These are phyloP conservation scores for Triplophysa rosa DNA, from an alignment of 2,113 vertebrate species.

Conservation along the genomic window DNA sequence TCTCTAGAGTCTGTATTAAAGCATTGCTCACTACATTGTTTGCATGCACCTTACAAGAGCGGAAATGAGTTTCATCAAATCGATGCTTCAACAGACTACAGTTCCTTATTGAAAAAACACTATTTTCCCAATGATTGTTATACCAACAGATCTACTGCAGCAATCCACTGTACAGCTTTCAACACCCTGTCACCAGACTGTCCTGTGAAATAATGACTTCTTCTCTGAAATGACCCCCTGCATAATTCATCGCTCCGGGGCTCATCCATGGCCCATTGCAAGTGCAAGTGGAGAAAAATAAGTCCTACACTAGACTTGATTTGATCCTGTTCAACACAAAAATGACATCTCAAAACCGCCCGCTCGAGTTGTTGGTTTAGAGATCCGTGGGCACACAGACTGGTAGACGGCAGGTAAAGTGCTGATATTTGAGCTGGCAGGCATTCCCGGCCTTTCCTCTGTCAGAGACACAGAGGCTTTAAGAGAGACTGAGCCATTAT, in stretches of 20 bases:
- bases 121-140: background rate
- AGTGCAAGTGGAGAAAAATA: background rate
- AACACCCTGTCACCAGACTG: background rate
- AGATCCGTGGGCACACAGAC: conserved; percentile 8
- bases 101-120: too few species aligned
- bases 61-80: too few species aligned
- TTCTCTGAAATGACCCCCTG: conserved; percentile 14
- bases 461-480: conserved; percentile 4
- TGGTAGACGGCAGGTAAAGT: conserved; percentile 21
- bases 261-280: background rate
- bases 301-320: conserved; percentile 6
- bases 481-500: conserved; percentile 5
- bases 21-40: too few species aligned
- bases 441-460: conserved; percentile 1
- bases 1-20: too few species aligned
- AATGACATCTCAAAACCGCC: conserved; percentile 5
- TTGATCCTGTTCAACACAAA: background rate
- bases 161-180: background rate
- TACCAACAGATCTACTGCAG: background rate
- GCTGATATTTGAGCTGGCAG: conserved; percentile 23
- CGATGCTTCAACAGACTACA: too few species aligned
- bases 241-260: background rate
- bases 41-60: too few species aligned
- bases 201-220: conserved; percentile 8
- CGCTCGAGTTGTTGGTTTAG: conserved; percentile 18